Percentiles rank a stretch among this genome's conserved stretches.
Conservation (phyloP, 2,113 vertebrate species). For the Cisticola juncidis region DNA sequence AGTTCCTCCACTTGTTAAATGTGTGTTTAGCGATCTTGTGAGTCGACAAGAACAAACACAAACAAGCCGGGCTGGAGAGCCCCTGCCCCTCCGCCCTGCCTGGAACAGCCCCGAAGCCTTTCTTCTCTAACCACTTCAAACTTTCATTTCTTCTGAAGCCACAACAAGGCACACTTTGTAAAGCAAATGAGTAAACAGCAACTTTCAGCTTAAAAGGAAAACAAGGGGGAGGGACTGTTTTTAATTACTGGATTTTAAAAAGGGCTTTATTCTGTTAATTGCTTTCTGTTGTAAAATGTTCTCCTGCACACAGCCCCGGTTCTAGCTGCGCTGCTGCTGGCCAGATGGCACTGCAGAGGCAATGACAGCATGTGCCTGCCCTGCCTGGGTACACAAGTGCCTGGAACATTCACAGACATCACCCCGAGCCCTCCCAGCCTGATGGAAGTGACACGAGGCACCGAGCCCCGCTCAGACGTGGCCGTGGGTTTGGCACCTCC, state of each 20-base stretch:
- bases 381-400: not conserved
- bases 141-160: conserved; percentile 66
- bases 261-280: conserved; percentile 65
- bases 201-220: conserved; percentile 62
- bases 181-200: conserved; percentile 69
- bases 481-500: not conserved
- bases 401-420: not conserved
- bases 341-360: conserved; percentile 48
- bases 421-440: not conserved
- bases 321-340: conserved; percentile 15
- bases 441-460: not conserved
- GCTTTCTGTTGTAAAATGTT: conserved; percentile 62
- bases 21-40: conserved; percentile 46
- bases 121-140: conserved; percentile 71
- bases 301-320: not conserved
- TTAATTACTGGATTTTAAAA: conserved; percentile 64
- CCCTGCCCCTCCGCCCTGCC: conserved; percentile 61
- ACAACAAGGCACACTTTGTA: conserved; percentile 72
- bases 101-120: conserved; percentile 51
- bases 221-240: conserved; percentile 64
- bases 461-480: not conserved
- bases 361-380: not conserved
- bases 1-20: conserved; percentile 33
- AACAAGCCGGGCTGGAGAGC: conserved; percentile 50
- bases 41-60: conserved; percentile 62